phyloP scores from a whole-genome alignment of 2,888 invertebrate species.

The Sinohyriopsis cumingii region DNA sequence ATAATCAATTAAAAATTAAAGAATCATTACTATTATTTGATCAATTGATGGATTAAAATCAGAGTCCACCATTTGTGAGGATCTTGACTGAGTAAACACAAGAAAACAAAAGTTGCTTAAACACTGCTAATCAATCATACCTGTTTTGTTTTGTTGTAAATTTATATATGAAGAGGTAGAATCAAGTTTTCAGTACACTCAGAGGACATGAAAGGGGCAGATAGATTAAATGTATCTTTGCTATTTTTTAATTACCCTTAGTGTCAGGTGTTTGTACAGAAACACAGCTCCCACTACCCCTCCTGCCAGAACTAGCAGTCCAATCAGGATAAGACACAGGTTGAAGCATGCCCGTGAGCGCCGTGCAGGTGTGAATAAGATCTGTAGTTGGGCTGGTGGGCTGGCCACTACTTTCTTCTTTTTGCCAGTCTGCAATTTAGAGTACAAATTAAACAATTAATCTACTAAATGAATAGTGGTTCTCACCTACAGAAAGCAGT shows the following conservation, averaged over 20 bases:
- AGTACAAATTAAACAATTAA: neutral
- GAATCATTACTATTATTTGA: too few species aligned
- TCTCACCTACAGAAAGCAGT: too few species aligned
- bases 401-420: constrained; percentile 25
- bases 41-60: too few species aligned
- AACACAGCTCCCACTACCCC: constrained; percentile 82
- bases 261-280: constrained; percentile 83
- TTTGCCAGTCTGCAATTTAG: constrained; percentile 30
- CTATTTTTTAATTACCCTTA: constrained; percentile 66
- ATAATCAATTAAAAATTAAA: too few species aligned
- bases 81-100: too few species aligned
- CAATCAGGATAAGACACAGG: constrained; percentile 80
- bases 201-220: too few species aligned
- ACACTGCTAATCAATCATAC: too few species aligned
- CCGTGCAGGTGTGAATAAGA: constrained; percentile 29
- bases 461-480: neutral
- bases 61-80: too few species aligned
- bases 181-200: too few species aligned
- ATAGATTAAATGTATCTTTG: neutral
- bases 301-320: constrained; percentile 81
- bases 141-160: too few species aligned
- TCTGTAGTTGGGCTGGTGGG: constrained; percentile 23
- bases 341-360: constrained; percentile 73
- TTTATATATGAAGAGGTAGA: too few species aligned
- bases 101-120: too few species aligned